A percentile compares a stretch with the other conserved stretches of the same genome.
Evolutionary conservation across 2,888 invertebrate species (phyloP).

Genomic region (Spodoptera picta): DNA sequence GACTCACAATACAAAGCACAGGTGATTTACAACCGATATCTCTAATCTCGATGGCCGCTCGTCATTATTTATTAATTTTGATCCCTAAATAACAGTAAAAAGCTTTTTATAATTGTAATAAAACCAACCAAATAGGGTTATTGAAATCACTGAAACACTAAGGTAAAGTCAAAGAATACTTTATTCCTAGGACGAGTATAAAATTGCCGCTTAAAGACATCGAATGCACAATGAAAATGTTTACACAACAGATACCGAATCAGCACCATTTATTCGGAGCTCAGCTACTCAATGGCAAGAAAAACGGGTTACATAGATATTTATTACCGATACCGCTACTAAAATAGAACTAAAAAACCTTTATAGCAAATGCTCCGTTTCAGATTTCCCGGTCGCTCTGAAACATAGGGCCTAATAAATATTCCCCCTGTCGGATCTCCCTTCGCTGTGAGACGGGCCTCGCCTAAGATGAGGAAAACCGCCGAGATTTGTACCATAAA

Average conservation of each 20-base stretch:
- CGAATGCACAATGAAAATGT: slow-evolving; percentile 14
- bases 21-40: slow-evolving; percentile 40
- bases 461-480: slow-evolving; percentile 70
- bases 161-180: no score
- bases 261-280: slow-evolving; percentile 46
- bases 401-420: slow-evolving; percentile 73
- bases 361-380: slow-evolving; percentile 52
- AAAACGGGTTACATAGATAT: slow-evolving; percentile 47
- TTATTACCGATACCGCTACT: slow-evolving; percentile 50
- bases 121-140: neutral
- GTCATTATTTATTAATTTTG: slow-evolving; percentile 20
- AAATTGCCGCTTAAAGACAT: no score
- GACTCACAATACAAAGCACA: slow-evolving; percentile 61
- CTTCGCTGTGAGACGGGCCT: slow-evolving; percentile 61
- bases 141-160: no score
- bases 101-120: neutral
- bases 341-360: slow-evolving; percentile 55
- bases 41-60: slow-evolving; percentile 19
- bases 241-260: slow-evolving; percentile 30
- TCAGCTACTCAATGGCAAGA: slow-evolving; percentile 46
- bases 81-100: slow-evolving; percentile 8
- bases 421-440: slow-evolving; percentile 70
- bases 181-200: neutral
- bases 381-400: slow-evolving; percentile 61
- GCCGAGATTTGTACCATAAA: slow-evolving; percentile 75